Conservation (phyloP, 2,888 invertebrate species). For the Spodoptera exigua region DNA sequence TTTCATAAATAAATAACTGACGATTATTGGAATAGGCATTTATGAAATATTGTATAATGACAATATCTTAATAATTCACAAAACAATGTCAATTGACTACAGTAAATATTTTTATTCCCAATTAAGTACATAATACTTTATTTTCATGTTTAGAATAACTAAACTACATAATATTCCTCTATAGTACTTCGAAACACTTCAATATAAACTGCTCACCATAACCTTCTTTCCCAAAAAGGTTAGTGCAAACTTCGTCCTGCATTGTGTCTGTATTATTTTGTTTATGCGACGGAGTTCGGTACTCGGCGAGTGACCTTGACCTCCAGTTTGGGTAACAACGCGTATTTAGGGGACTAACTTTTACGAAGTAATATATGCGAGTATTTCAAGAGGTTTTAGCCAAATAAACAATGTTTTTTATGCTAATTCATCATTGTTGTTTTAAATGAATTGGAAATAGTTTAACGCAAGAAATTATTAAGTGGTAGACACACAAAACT, state of each 20-base stretch:
- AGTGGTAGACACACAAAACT: no score
- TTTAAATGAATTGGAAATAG: no score
- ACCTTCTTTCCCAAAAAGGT: neutral
- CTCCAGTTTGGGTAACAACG: slow-evolving; percentile 23
- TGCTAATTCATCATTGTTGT: slow-evolving; percentile 1
- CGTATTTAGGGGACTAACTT: slow-evolving; percentile 13
- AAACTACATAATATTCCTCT: no score
- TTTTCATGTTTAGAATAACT: no score
- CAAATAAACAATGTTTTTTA: slow-evolving; percentile 24
- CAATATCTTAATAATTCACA: no score
- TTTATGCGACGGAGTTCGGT: slow-evolving; percentile 5
- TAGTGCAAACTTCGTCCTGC: neutral
- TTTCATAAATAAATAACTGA: no score
- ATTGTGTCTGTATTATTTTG: slow-evolving; percentile 12
- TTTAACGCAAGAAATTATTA: no score
- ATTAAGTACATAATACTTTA: no score
- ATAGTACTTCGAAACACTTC: neutral
- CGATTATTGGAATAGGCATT: no score
- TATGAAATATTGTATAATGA: no score
- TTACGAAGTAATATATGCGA: slow-evolving; percentile 19
- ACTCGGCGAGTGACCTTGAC: slow-evolving; percentile 16
- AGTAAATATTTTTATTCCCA: no score
- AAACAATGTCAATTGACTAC: no score
- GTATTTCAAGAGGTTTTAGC: slow-evolving; percentile 14
- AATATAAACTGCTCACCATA: slow-evolving; percentile 1